Percentiles rank a stretch among this genome's conserved stretches.
Evolutionary conservation across 2,888 invertebrate genomes (phyloP).

Genomic region (Aphidoletes aphidimyza): DNA sequence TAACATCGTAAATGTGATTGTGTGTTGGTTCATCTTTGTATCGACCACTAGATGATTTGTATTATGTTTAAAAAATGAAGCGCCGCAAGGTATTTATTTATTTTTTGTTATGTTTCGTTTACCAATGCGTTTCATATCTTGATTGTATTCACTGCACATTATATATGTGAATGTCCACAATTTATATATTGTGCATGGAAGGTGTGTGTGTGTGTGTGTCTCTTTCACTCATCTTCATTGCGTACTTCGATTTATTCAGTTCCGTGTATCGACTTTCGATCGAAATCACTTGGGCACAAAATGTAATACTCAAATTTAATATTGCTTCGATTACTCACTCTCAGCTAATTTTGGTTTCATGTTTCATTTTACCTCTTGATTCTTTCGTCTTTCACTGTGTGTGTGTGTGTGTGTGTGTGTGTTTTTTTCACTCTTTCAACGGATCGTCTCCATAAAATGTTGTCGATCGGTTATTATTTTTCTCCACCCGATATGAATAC

Average conservation of each 20-base stretch:
- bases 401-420: neutral
- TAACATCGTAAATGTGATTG: neutral
- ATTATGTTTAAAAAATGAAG: neutral
- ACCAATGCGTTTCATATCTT: slow-evolving; percentile 37
- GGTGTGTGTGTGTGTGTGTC: neutral
- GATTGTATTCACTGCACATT: neutral
- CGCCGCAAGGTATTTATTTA: slow-evolving; percentile 46
- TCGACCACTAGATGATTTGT: slow-evolving; percentile 51
- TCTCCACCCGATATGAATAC: neutral
- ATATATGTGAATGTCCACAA: slow-evolving; percentile 15
- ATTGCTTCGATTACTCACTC: slow-evolving; percentile 45
- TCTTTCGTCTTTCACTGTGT: neutral
- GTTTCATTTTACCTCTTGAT: neutral
- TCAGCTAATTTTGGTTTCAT: slow-evolving; percentile 49
- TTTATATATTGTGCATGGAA: slow-evolving; percentile 3
- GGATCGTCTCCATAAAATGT: slow-evolving; percentile 3
- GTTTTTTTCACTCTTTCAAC: neutral
- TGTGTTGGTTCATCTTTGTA: slow-evolving; percentile 38
- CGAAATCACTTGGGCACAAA: neutral
- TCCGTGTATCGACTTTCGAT: neutral
- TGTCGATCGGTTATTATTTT: neutral
- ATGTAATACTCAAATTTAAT: slow-evolving; percentile 27
- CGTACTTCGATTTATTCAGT: no score
- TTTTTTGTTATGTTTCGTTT: no score
- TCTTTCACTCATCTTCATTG: slow-evolving; percentile 29